phyloP scores from a whole-genome alignment of 2,797 vertebrate species.

The Astyanax mexicanus region DNA sequence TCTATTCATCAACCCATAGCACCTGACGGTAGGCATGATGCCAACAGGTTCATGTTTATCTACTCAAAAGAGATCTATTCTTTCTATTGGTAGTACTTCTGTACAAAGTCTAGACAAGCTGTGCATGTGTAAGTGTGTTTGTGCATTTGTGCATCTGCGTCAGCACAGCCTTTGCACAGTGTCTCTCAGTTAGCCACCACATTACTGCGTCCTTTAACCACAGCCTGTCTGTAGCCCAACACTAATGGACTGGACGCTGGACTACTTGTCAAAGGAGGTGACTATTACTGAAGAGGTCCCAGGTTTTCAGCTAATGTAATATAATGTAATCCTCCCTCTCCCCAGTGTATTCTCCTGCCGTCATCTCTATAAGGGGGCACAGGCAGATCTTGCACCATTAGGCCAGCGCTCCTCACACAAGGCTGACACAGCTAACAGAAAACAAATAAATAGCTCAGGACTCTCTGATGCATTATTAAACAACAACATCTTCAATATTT shows the following conservation, averaged over 20 bases:
- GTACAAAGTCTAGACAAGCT: too few species aligned
- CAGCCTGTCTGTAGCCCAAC: not conserved
- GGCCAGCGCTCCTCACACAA: not conserved
- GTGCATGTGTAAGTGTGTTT: too few species aligned
- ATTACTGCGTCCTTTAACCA: not conserved
- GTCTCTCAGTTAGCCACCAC: not conserved
- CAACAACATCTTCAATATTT: conserved; percentile 31
- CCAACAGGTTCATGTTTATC: too few species aligned
- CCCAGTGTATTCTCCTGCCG: not conserved
- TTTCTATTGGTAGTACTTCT: too few species aligned
- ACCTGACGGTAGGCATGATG: too few species aligned
- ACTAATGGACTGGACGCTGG: not conserved
- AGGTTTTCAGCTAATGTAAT: not conserved
- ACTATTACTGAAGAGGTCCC: conserved; percentile 2
- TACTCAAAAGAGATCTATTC: too few species aligned
- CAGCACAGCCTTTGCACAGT: not conserved
- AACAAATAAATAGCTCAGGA: conserved; percentile 5
- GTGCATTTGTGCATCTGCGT: too few species aligned
- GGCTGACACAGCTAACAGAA: conserved; percentile 4
- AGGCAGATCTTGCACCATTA: not conserved
- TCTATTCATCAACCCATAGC: too few species aligned
- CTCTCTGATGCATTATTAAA: conserved; percentile 39
- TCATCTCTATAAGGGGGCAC: not conserved
- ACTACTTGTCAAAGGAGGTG: not conserved
- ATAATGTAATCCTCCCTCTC: not conserved